These are phyloP conservation scores for Chrysolina oricalcia DNA, from an alignment of 2,888 invertebrate genomes.

Conservation along the genomic window DNA sequence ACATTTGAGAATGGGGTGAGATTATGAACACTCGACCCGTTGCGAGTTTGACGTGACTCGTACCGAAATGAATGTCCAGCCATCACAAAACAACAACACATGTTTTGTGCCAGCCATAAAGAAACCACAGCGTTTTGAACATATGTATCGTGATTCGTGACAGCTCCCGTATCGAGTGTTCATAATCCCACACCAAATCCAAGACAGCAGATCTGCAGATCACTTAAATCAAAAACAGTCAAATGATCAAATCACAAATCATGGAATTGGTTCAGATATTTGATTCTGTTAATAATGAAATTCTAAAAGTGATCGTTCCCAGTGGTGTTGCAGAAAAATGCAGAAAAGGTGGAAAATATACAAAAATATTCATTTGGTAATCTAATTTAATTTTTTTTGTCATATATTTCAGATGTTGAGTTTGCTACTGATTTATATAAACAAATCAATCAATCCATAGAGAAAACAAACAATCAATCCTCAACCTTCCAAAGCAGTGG, in stretches of 20 bases:
- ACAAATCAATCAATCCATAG: not conserved
- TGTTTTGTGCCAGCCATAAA: too few species aligned
- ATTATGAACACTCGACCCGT: too few species aligned
- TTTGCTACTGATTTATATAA: not conserved
- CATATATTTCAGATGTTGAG: not conserved
- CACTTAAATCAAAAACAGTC: too few species aligned
- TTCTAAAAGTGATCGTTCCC: not conserved
- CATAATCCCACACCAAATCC: too few species aligned
- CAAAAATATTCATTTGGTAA: not conserved
- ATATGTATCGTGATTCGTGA: too few species aligned
- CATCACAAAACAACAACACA: too few species aligned
- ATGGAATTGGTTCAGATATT: not conserved
- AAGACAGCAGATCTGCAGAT: too few species aligned
- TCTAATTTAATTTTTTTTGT: not conserved
- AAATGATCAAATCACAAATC: not conserved
- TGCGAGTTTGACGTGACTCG: too few species aligned
- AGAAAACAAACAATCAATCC: not conserved
- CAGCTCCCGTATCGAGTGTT: too few species aligned
- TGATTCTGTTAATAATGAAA: not conserved
- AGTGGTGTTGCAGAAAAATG: not conserved
- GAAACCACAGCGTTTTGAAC: too few species aligned
- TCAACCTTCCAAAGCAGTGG: not conserved
- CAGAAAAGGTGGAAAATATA: not conserved
- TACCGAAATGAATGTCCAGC: too few species aligned
- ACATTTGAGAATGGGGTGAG: too few species aligned